Evolutionary conservation across 2,113 vertebrate genomes (phyloP).

Genomic region (Jaculus jaculus): DNA sequence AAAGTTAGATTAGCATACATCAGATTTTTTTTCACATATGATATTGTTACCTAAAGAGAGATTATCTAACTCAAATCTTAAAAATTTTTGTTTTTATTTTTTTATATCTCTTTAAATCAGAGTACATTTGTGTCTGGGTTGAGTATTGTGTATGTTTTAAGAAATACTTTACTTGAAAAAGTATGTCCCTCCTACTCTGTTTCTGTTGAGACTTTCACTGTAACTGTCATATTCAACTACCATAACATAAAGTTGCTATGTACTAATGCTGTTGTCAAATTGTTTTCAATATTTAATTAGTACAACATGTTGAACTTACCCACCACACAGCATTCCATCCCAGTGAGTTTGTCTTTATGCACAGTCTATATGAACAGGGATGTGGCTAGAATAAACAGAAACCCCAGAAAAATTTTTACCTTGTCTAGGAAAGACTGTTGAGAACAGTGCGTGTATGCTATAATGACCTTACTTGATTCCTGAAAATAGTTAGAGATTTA

Average conservation of each 20-base stretch:
- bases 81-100: not conserved
- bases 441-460: not conserved
- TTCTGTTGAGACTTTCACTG: not conserved
- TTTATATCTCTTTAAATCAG: not conserved
- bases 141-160: not conserved
- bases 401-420: not conserved
- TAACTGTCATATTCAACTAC: too few relatives aligned
- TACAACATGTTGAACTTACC: not conserved
- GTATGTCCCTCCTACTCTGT: not conserved
- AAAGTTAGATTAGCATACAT: slow-evolving; percentile 16
- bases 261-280: not conserved
- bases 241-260: too few relatives aligned
- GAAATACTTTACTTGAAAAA: not conserved
- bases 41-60: not conserved
- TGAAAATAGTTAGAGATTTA: not conserved
- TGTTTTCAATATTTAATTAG: slow-evolving; percentile 28
- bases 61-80: not conserved
- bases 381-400: not conserved
- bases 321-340: not conserved
- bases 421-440: not conserved
- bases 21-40: slow-evolving; percentile 10
- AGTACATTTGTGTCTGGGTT: not conserved
- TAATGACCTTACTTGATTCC: not conserved
- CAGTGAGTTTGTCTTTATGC: not conserved
- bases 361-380: not conserved